Conservation (phyloP, 2,113 vertebrate genomes). For the Pangasianodon gigas region DNA sequence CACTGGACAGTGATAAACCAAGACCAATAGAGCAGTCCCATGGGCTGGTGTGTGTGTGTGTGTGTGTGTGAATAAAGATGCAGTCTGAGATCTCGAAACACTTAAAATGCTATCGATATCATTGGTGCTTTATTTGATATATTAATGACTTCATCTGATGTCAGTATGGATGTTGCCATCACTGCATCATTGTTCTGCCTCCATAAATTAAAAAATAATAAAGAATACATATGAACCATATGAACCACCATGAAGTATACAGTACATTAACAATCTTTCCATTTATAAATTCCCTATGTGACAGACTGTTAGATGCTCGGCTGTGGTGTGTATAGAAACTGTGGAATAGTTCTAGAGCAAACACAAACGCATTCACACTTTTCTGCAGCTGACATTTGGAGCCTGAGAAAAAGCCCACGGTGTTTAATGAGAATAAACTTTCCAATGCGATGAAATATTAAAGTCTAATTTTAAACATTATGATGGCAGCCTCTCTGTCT, state of each 20-base stretch:
- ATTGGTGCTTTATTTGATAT: slow-evolving; percentile 2
- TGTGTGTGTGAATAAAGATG: slow-evolving; percentile 39
- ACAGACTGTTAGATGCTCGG: slow-evolving; percentile 18
- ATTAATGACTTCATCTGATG: slow-evolving; percentile 2
- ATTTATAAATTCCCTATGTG: slow-evolving; percentile 31
- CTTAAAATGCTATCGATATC: slow-evolving; percentile 20
- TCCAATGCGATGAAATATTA: slow-evolving; percentile 88
- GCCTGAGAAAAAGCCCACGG: slow-evolving; percentile 79
- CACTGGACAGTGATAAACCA: slow-evolving; percentile 66
- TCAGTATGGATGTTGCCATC: neutral
- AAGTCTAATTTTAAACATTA: slow-evolving; percentile 92
- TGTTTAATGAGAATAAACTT: slow-evolving; percentile 88
- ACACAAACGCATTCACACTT: slow-evolving; percentile 59
- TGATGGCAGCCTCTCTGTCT: slow-evolving; percentile 82
- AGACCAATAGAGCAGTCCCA: slow-evolving; percentile 56
- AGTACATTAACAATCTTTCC: slow-evolving; percentile 31
- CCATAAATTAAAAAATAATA: neutral
- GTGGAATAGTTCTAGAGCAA: slow-evolving; percentile 46
- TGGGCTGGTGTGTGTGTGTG: slow-evolving; percentile 16
- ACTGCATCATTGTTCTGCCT: neutral
- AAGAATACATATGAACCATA: neutral
- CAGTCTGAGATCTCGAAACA: slow-evolving; percentile 25
- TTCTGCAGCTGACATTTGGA: slow-evolving; percentile 85
- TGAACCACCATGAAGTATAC: neutral
- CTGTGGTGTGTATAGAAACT: slow-evolving; percentile 29